Conservation (phyloP, 2,888 invertebrate genomes). For the Helobdella robusta region DNA sequence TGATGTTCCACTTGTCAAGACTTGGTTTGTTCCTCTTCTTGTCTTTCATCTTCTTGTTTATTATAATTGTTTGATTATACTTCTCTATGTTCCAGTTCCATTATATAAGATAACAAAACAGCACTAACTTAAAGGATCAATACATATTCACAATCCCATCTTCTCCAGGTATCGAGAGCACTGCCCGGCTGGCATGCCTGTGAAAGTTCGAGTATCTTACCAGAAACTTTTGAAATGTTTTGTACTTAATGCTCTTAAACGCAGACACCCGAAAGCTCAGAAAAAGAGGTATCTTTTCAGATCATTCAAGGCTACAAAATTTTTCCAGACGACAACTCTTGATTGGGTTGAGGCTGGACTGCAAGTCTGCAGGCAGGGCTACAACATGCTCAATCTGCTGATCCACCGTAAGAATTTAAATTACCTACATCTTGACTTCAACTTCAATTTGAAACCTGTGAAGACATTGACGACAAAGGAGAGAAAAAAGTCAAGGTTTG, state of each 20-base stretch:
- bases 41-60: constrained; percentile 51
- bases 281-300: constrained; percentile 96
- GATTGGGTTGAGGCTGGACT: constrained; percentile 99
- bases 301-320: constrained; percentile 98
- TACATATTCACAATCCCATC: no score
- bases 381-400: constrained; percentile 96
- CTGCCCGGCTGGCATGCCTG: constrained; percentile 57
- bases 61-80: neutral
- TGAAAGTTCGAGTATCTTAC: constrained; percentile 97
- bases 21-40: no score
- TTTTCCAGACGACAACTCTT: constrained; percentile 96
- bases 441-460: constrained; percentile 98
- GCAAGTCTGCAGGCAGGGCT: constrained; percentile 92
- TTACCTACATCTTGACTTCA: constrained; percentile 97
- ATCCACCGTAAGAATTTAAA: constrained; percentile 99
- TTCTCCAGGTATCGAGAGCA: constrained; percentile 37
- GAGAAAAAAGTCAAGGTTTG: constrained; percentile 80
- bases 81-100: neutral
- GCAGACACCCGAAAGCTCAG: constrained; percentile 93
- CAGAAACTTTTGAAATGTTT: constrained; percentile 96
- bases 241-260: constrained; percentile 92
- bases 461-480: constrained; percentile 98
- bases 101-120: no score
- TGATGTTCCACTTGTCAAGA: constrained; percentile 91
- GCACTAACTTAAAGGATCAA: no score